Base-by-base conservation (phyloP, 2,113 vertebrate species). In the Trogon surrucura region DNA sequence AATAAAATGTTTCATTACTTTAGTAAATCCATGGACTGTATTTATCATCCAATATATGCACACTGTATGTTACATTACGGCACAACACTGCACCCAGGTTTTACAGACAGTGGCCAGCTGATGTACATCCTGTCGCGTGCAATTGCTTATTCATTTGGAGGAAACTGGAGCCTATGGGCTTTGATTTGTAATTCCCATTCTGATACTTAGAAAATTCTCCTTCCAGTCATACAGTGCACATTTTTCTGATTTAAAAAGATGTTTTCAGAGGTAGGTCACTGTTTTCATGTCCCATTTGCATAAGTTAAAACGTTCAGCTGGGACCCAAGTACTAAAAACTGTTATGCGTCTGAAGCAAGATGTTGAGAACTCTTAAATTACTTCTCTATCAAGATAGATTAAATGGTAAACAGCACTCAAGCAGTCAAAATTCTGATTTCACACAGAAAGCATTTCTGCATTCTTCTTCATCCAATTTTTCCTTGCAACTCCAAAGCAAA, bases 241-340 rank as follows among this genome's bases (percentile, higher is more conserved):
- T 96, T 98, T 97, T 98, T 97, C 88, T 96, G 91, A 96, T 97
- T 97, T 91, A 97, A 85, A 95, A 93, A 95, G 70, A 97, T 93
- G 6, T 96, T 97, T 97, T 70, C 72, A 88, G 94, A 94, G 78
- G 84, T 93, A 97, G 90, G 83, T 96, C 96, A 97, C 88, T 57
- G 23, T 95, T 97, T 94, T 95, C 70, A 51, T 69, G 85, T 97
- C 85, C 79, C 85, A 41, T 64, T 94, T 83, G 77, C 74, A 81
- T 44, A 53, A 95, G 70, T 95, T 88, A 86, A 81, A 95, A 92
- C 89, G 75, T 95, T 94, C 91, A 96, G 3, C 85, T 86, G 90
- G 95, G 90, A 92, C 75, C 13, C 30, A 88, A 95, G 88, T 78
- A 93, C 64, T 86, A 58, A 34, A 95, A 82, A 14, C 71, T 69